Percentiles rank a stretch among this genome's conserved stretches.
phyloP scores from a whole-genome alignment of 2,113 vertebrate species.

The Trichechus manatus region DNA sequence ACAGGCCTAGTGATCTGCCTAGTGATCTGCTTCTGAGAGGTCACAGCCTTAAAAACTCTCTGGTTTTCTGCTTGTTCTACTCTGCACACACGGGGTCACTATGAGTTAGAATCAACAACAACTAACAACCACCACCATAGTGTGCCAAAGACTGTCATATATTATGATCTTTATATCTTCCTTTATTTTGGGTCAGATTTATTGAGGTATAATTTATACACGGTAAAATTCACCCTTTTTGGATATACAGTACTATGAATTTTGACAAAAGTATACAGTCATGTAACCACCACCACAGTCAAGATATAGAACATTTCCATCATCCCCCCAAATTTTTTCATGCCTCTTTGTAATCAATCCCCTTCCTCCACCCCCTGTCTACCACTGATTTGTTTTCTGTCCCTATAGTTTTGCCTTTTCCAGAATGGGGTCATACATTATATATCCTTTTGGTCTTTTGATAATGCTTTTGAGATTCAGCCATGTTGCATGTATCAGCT shows the following conservation, averaged over 20 bases:
- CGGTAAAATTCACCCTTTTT: background rate
- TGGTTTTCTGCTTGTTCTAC: no score
- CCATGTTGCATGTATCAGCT: background rate
- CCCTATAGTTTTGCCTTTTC: background rate
- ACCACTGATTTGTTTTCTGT: background rate
- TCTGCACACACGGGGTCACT: no score
- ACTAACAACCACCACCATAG: background rate
- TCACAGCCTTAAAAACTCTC: background rate
- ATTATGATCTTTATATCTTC: background rate
- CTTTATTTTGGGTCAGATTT: background rate
- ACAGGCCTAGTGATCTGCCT: background rate
- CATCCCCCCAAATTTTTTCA: background rate
- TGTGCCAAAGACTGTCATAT: background rate
- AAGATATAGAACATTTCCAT: background rate
- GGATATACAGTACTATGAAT: background rate
- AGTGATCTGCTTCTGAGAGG: no score
- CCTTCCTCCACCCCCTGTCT: background rate
- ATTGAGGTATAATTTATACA: background rate
- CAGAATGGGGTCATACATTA: background rate
- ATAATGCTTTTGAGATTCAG: background rate
- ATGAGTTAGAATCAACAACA: background rate
- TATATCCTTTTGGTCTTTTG: background rate
- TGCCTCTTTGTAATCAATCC: background rate
- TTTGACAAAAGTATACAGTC: background rate
- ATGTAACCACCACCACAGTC: background rate